Conservation (phyloP, 2,113 vertebrate genomes). For the Lichenostomus cassidix region DNA sequence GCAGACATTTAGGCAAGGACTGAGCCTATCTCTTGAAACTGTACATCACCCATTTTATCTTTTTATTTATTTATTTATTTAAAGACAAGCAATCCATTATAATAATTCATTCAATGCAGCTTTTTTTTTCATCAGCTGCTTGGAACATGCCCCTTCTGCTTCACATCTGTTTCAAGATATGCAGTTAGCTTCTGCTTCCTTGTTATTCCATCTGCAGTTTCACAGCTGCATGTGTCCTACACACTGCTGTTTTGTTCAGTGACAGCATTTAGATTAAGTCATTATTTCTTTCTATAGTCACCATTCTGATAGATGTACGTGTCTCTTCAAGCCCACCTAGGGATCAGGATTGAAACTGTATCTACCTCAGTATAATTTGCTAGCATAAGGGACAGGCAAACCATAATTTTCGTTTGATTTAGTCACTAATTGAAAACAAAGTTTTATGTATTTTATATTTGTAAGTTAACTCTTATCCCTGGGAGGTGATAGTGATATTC, state of each 20-base stretch:
- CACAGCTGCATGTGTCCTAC: conserved; percentile 40
- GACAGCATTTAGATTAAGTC: conserved; percentile 1
- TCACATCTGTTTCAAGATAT: conserved; percentile 45
- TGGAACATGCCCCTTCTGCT: not conserved
- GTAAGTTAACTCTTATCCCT: not conserved
- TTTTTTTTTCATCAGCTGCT: not conserved
- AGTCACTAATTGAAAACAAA: not conserved
- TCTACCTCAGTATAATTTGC: not conserved
- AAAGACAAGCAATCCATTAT: not conserved
- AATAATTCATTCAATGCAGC: not conserved
- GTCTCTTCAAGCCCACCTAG: conserved; percentile 1
- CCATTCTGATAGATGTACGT: not conserved
- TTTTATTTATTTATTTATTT: not conserved
- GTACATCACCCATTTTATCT: not conserved
- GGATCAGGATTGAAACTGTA: not conserved
- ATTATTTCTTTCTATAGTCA: conserved; percentile 9
- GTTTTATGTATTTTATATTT: not conserved
- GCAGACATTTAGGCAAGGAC: not conserved
- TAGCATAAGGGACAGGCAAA: not conserved
- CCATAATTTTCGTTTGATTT: not conserved
- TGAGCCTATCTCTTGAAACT: not conserved
- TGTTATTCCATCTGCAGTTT: conserved; percentile 46
- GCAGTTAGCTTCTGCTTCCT: conserved; percentile 31
- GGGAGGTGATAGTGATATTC: not conserved
- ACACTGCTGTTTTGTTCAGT: conserved; percentile 5